phyloP scores from a whole-genome alignment of 1,140 invertebrate genomes.

The Aphaenogaster ashmeadi region DNA sequence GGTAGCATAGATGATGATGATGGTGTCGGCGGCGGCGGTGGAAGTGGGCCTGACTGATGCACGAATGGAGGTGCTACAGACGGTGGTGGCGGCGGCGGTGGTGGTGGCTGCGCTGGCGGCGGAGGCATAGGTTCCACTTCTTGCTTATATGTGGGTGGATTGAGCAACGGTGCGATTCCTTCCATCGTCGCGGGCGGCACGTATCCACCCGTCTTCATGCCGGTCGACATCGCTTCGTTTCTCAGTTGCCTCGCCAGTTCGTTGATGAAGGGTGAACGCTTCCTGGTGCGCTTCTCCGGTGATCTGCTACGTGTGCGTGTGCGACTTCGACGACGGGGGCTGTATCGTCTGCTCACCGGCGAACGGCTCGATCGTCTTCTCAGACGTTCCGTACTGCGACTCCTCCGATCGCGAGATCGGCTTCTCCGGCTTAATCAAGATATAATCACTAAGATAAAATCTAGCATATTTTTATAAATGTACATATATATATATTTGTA shows the following conservation, averaged over 20 bases:
- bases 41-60: conserved; percentile 65
- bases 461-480: conserved; percentile 7
- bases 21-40: conserved; percentile 47
- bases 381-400: conserved; percentile 81
- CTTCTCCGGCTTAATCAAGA: conserved; percentile 78
- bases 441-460: conserved; percentile 32
- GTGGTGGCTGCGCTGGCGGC: conserved; percentile 62
- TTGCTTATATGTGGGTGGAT: conserved; percentile 50
- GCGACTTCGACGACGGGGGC: conserved; percentile 79
- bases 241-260: conserved; percentile 83
- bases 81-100: conserved; percentile 50
- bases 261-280: conserved; percentile 85
- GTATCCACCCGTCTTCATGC: conserved; percentile 60
- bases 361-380: conserved; percentile 80
- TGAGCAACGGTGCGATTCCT: conserved; percentile 64
- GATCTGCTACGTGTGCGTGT: conserved; percentile 80
- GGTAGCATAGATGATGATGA: conserved; percentile 51
- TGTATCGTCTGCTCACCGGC: conserved; percentile 76
- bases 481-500: conserved; percentile 19
- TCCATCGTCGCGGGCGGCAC: conserved; percentile 55
- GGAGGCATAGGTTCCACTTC: conserved; percentile 28
- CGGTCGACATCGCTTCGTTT: conserved; percentile 72
- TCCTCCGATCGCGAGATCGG: conserved; percentile 81
- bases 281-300: conserved; percentile 78
- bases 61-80: conserved; percentile 57